Conservation (phyloP, 2,888 invertebrate species). For the Mayetiola destructor region DNA sequence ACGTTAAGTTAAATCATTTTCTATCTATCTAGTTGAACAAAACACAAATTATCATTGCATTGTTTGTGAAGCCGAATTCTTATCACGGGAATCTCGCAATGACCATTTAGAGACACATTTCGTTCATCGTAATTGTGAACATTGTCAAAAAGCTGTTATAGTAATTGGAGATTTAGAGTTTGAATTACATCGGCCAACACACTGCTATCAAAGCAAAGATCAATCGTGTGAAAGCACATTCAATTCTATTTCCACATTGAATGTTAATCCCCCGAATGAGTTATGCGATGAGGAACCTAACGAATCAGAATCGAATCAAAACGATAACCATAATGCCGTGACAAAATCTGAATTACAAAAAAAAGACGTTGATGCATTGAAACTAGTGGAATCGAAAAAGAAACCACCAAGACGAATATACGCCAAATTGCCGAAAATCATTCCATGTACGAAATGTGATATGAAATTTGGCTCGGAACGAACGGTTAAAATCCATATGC, state of each 20-base stretch:
- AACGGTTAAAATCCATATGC: not conserved
- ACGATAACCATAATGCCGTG: not conserved
- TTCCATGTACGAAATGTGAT: not conserved
- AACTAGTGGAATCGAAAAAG: not conserved
- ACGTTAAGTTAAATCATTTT: not conserved
- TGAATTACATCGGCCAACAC: constrained; percentile 1
- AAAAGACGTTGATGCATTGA: not conserved
- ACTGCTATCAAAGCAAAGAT: not conserved
- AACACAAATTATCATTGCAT: not conserved
- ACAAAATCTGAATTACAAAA: not conserved
- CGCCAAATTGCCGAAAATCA: not conserved
- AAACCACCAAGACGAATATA: not conserved
- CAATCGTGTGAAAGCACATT: too few relatives aligned
- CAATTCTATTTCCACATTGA: too few relatives aligned
- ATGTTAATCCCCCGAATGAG: too few relatives aligned
- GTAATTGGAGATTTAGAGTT: not conserved
- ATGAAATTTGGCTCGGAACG: not conserved
- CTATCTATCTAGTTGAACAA: not conserved
- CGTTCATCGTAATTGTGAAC: not conserved
- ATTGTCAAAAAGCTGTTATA: not conserved
- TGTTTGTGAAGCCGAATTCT: not conserved
- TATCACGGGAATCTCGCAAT: not conserved
- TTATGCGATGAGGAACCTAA: too few relatives aligned
- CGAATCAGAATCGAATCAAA: not conserved
- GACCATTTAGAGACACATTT: constrained; percentile 9